Conservation (phyloP, 2,797 vertebrate genomes). For the Oceanodroma leucorhoa region DNA sequence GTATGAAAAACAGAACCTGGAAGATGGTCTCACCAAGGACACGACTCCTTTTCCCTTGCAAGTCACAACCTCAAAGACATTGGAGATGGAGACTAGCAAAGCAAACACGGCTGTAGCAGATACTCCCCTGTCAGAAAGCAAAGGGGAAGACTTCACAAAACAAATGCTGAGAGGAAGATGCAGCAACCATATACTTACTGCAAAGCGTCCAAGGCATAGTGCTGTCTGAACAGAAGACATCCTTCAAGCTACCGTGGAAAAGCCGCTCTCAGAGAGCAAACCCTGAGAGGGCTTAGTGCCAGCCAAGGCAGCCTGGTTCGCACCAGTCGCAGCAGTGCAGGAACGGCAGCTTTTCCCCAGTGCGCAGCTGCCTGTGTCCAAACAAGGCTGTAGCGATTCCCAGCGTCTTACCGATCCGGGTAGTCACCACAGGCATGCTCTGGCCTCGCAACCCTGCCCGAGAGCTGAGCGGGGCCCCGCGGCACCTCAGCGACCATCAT, state of each 20-base stretch:
- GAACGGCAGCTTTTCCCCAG: neutral
- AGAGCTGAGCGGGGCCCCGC: neutral
- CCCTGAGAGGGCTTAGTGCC: neutral
- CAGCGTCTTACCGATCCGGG: neutral
- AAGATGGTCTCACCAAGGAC: neutral
- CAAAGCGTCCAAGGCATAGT: accelerated
- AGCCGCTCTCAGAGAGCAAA: neutral
- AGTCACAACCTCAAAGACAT: neutral
- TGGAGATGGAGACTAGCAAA: neutral
- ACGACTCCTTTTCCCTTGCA: neutral
- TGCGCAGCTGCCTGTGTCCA: accelerated
- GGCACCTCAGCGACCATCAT: neutral
- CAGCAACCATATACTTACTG: neutral
- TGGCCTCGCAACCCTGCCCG: neutral
- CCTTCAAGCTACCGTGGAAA: neutral
- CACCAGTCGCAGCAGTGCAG: neutral
- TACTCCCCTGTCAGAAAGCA: neutral
- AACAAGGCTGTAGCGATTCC: neutral
- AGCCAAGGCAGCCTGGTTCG: neutral
- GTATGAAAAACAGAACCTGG: neutral
- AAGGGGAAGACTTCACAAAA: neutral
- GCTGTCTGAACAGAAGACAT: neutral
- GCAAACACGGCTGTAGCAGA: neutral
- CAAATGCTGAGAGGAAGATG: neutral
- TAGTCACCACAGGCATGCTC: neutral